Percentiles rank a stretch among this genome's conserved stretches.
Evolutionary conservation across 1,140 invertebrate species (phyloP).

Genomic region (Eriosoma lanigerum): DNA sequence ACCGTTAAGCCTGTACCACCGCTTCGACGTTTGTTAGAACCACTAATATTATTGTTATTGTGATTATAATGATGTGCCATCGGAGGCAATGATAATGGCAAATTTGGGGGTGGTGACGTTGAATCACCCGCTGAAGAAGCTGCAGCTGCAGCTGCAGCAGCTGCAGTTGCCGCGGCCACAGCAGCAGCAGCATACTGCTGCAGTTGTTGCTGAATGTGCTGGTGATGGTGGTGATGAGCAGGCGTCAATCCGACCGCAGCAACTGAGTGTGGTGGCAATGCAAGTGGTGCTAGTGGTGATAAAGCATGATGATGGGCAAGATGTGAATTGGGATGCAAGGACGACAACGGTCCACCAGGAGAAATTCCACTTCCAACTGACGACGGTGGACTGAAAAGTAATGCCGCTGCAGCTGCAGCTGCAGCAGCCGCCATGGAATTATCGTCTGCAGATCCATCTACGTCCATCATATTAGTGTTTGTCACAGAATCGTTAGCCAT

Average conservation of each 20-base stretch:
- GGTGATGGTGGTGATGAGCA: conserved; percentile 38
- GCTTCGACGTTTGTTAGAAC: conserved; percentile 12
- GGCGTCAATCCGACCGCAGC: not conserved
- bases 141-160: not conserved
- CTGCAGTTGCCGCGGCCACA: conserved; percentile 21
- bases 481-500: conserved; percentile 8
- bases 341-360: not conserved
- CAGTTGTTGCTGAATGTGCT: conserved; percentile 31
- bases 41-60: not conserved
- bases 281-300: conserved; percentile 14
- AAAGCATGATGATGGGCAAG: conserved; percentile 17
- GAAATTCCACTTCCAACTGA: conserved; percentile 6
- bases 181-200: conserved; percentile 39
- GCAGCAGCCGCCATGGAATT: conserved; percentile 21
- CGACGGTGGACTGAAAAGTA: conserved; percentile 6
- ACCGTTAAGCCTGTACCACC: not conserved
- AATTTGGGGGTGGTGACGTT: not conserved
- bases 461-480: conserved; percentile 22
- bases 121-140: conserved; percentile 11
- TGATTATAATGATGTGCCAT: conserved; percentile 11
- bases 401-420: conserved; percentile 24
- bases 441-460: conserved; percentile 6
- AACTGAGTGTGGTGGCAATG: conserved; percentile 6
- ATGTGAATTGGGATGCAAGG: conserved; percentile 18
- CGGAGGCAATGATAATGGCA: conserved; percentile 1